These are phyloP conservation scores for Koerneria pararmatus DNA, from an alignment of 2,888 invertebrate species.

Conservation along the genomic window DNA sequence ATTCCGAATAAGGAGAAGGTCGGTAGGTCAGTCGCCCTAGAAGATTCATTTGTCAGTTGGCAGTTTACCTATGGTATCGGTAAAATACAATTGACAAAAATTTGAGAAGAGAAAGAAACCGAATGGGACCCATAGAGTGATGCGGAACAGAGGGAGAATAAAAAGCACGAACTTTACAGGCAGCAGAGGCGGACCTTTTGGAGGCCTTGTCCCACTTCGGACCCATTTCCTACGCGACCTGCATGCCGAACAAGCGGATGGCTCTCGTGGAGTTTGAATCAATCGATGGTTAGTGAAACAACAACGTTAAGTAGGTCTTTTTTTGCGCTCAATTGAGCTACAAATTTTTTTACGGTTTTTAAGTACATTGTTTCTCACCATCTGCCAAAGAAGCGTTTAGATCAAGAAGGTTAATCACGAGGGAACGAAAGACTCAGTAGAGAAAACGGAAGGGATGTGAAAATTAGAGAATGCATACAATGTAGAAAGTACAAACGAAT, in stretches of 20 bases:
- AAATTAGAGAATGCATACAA: no score
- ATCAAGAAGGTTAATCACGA: no score
- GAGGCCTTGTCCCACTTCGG: constrained; percentile 64
- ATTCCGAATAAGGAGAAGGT: no score
- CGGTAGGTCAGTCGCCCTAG: no score
- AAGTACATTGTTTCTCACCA: not conserved
- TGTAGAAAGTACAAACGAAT: no score
- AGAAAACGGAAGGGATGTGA: no score
- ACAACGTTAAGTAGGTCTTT: not conserved
- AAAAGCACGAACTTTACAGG: constrained; percentile 34
- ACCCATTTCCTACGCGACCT: constrained; percentile 57
- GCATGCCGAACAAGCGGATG: constrained; percentile 51
- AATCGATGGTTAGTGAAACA: constrained; percentile 32
- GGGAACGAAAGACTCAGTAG: no score
- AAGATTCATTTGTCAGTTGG: no score
- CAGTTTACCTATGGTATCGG: not conserved
- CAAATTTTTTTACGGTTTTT: not conserved
- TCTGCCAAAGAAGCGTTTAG: no score
- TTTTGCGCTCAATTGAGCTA: constrained; percentile 9
- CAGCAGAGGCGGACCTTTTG: constrained; percentile 63
- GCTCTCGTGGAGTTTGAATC: constrained; percentile 56
- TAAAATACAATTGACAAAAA: not conserved
- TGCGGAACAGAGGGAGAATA: no score
- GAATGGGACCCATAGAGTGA: not conserved
- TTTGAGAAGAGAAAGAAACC: not conserved